Base-by-base conservation (phyloP, 2,797 vertebrate genomes). In the Myoxocephalus aenaeus region DNA sequence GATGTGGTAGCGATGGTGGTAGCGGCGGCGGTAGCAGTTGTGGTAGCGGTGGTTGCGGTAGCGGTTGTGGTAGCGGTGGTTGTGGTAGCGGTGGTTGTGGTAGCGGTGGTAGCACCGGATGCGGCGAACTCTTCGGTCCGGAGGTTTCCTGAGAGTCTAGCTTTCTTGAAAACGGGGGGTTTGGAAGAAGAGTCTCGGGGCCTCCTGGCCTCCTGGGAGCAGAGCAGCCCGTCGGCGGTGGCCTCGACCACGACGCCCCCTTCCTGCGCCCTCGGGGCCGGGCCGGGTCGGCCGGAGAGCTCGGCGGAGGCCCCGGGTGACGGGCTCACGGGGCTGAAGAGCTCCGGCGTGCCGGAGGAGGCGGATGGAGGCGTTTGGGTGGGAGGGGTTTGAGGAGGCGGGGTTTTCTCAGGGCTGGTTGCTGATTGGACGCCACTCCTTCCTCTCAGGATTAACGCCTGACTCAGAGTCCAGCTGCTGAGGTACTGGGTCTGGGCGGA, bases 401-500 rank as follows among this genome's bases (percentile, higher is more conserved):
- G 86, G 78, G 53, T 25, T 48, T 75, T 65, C 34, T 77, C 65
- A 22, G 64, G 66, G 73, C 72, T 85, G 56, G 36, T 0, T 57
- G 84, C 85, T 77, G 84, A 82, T 51, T 57, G 90, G 29, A 34
- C 53, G 40, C 58, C 63, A 2, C n/a, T 27, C 20, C 80, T 69
- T 67, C 68, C 80, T 81, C 85, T 92, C 89, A 95, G 83, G 79
- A 96, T 29, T 40, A 96, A 90, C 7, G 93, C 74, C 70, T 96
- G 96, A 73, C 96, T 97, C 4, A 87, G 93, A 11, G 96, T 95
- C 93, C 96, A 91, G 17, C 95, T 69, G 32, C 91, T 88, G 58
- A 85, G 89, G 89, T 94, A 98, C 74, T 97, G 96, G 25, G 93
- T 95, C 3, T 93, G 87, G 4, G 90, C 36, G 18, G 97, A 96